Evolutionary conservation across 2,113 vertebrate genomes (phyloP).

Genomic region (Pseudopipra pipra): DNA sequence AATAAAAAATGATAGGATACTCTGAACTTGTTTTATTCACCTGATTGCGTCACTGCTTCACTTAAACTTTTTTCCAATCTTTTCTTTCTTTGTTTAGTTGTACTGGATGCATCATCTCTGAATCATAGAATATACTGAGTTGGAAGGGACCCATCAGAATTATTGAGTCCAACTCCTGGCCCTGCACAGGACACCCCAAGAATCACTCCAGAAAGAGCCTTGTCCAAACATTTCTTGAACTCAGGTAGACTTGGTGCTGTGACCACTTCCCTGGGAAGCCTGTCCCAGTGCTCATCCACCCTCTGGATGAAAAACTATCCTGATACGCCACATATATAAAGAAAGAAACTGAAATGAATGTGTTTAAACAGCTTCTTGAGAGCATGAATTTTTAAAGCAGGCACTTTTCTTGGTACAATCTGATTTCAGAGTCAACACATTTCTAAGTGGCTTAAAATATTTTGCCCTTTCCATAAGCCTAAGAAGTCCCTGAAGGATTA

Average conservation of each 20-base stretch:
- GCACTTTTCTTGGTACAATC: not conserved
- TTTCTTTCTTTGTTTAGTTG: not conserved
- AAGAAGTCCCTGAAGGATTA: conserved; percentile 8
- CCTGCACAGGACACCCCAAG: not conserved
- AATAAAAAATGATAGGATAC: not conserved
- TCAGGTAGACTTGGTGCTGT: not conserved
- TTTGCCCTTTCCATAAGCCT: conserved; percentile 5
- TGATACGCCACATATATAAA: not conserved
- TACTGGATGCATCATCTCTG: not conserved
- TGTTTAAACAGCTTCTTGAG: not conserved
- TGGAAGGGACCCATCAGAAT: not conserved
- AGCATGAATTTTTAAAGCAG: conserved; percentile 20
- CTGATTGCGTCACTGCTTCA: not conserved
- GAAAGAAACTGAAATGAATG: not conserved
- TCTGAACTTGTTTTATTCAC: not conserved
- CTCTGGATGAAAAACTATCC: not conserved
- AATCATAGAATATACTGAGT: not conserved
- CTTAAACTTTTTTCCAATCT: not conserved
- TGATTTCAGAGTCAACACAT: not conserved
- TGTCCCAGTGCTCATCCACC: not conserved
- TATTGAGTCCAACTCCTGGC: not conserved
- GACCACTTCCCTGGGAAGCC: not conserved
- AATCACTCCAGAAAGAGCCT: not conserved
- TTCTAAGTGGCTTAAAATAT: conserved; percentile 27
- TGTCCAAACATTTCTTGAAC: not conserved